Percentiles rank a stretch among this genome's conserved stretches.
These are phyloP conservation scores for Halichoerus grypus DNA, from an alignment of 2,113 vertebrate genomes.

Conservation along the genomic window DNA sequence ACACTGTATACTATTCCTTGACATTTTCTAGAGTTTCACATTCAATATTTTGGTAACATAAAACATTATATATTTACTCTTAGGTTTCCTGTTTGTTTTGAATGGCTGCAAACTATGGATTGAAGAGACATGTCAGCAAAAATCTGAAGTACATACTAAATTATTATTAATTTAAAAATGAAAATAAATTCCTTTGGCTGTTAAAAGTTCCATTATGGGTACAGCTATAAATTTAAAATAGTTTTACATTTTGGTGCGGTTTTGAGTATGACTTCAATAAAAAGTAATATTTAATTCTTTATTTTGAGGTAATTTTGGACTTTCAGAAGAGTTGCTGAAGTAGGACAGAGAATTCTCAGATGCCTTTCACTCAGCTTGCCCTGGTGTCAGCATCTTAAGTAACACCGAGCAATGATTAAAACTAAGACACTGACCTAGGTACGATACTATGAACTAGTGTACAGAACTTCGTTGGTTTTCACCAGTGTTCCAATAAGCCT, in stretches of 20 bases:
- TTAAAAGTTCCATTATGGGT: not conserved
- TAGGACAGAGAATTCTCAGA: not conserved
- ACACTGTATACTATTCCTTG: not conserved
- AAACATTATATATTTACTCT: not conserved
- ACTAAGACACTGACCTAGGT: not conserved
- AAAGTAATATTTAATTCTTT: not conserved
- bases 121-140: not conserved
- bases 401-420: not conserved
- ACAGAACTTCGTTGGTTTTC: not conserved
- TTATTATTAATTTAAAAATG: conserved; percentile 11
- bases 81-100: not conserved
- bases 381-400: not conserved
- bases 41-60: not conserved
- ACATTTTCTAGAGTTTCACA: not conserved
- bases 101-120: not conserved
- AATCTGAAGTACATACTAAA: not conserved
- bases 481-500: not conserved
- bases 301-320: not conserved
- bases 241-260: not conserved
- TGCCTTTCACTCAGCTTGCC: not conserved
- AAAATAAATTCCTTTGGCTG: not conserved
- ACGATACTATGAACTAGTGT: not conserved
- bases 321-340: not conserved
- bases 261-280: not conserved
- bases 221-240: not conserved